Conservation (phyloP, 2,113 vertebrate species). For the Isichthys henryi region DNA sequence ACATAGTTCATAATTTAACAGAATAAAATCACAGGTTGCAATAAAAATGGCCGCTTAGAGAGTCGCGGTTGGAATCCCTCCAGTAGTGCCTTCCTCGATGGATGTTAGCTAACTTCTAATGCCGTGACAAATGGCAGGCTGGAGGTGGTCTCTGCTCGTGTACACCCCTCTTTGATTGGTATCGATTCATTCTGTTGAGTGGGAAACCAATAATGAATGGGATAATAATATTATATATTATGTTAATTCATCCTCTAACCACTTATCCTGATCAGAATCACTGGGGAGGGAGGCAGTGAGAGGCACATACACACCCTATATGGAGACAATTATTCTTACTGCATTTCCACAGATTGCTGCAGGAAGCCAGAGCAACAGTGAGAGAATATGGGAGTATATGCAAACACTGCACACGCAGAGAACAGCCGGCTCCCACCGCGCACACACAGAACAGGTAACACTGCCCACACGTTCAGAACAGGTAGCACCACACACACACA, state of each 20-base stretch:
- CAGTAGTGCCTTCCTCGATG: neutral
- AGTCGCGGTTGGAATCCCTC: neutral
- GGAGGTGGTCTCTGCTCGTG: neutral
- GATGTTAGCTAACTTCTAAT: neutral
- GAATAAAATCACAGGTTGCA: neutral
- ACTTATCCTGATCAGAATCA: neutral
- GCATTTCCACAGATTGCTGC: neutral
- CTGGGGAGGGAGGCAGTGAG: neutral
- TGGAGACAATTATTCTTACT: neutral
- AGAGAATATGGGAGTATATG: neutral
- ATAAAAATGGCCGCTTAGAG: neutral
- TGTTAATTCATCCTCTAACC: neutral
- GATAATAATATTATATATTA: neutral
- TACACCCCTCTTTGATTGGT: neutral
- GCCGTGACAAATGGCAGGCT: neutral
- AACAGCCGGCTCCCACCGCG: too few species aligned
- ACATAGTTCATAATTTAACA: neutral
- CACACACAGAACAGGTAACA: too few species aligned
- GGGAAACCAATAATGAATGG: neutral
- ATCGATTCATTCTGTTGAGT: neutral
- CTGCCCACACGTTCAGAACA: too few species aligned
- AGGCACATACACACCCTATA: neutral
- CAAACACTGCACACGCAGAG: neutral
- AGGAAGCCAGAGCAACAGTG: neutral
- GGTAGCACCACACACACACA: too few species aligned